phyloP scores from a whole-genome alignment of 2,888 invertebrate species.

The Oithona nana region DNA sequence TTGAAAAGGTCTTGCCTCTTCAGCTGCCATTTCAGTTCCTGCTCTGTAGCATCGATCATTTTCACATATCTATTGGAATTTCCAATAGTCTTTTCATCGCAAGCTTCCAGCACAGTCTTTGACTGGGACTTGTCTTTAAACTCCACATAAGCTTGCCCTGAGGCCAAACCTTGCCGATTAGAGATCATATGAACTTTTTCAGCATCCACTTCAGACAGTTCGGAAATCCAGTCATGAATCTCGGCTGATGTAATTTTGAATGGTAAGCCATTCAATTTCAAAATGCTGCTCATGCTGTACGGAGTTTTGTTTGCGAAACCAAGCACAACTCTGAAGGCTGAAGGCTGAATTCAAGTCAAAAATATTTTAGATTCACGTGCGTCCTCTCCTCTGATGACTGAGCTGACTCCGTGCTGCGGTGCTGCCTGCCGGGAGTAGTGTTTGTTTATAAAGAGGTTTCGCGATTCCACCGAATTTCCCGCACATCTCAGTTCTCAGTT shows the following conservation, averaged over 20 bases:
- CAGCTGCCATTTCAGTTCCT: neutral
- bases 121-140: neutral
- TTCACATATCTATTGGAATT: neutral
- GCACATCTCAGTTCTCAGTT: too few species aligned
- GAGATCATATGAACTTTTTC: neutral
- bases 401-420: too few species aligned
- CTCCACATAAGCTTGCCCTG: neutral
- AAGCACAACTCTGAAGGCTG: too few species aligned
- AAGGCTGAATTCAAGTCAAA: too few species aligned
- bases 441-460: too few species aligned
- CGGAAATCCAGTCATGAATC: slow-evolving; percentile 29
- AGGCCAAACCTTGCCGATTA: neutral
- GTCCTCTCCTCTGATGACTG: too few species aligned
- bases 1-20: neutral
- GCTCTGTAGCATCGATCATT: neutral
- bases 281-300: neutral
- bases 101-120: neutral
- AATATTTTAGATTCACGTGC: too few species aligned
- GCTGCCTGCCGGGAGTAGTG: too few species aligned
- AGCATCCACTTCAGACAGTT: neutral
- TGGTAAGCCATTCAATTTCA: slow-evolving; percentile 42
- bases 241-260: slow-evolving; percentile 75
- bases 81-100: neutral
- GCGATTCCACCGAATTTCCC: too few species aligned
- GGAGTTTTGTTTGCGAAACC: too few species aligned